These are phyloP conservation scores for Abscondita cerata DNA, from an alignment of 2,888 invertebrate genomes.

Conservation along the genomic window DNA sequence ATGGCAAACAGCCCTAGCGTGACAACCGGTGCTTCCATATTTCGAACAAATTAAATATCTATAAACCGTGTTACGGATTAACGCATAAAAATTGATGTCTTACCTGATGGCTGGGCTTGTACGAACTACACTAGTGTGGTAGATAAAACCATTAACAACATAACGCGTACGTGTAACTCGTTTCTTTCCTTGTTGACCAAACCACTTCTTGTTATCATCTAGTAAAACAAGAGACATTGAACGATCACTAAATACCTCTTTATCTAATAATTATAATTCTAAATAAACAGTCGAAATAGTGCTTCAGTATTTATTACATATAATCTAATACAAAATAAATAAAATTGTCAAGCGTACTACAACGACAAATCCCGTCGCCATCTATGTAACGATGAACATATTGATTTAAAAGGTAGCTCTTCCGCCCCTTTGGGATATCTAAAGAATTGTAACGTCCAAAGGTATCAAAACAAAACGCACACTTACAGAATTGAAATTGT, in stretches of 20 bases:
- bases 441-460: conserved; percentile 27
- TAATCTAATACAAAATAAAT: neutral
- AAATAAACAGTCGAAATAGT: neutral
- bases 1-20: conserved; percentile 42
- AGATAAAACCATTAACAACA: conserved; percentile 44
- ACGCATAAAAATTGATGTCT: neutral
- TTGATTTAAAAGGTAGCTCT: conserved; percentile 48
- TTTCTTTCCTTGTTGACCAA: conserved; percentile 25
- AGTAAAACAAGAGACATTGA: conserved; percentile 30
- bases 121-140: conserved; percentile 45
- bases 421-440: conserved; percentile 50
- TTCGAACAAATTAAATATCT: conserved; percentile 45
- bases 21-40: conserved; percentile 42
- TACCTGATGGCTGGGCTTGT: conserved; percentile 43
- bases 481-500: conserved; percentile 50
- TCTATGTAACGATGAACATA: conserved; percentile 51
- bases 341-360: conserved; percentile 1
- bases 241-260: conserved; percentile 11
- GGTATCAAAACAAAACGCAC: neutral
- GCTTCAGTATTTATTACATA: neutral
- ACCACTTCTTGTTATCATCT: conserved; percentile 18
- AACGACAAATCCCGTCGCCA: conserved; percentile 40
- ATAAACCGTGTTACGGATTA: conserved; percentile 14
- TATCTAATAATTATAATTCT: neutral
- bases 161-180: conserved; percentile 38